phyloP scores from a whole-genome alignment of 2,113 vertebrate species.

The Etia nguti region DNA sequence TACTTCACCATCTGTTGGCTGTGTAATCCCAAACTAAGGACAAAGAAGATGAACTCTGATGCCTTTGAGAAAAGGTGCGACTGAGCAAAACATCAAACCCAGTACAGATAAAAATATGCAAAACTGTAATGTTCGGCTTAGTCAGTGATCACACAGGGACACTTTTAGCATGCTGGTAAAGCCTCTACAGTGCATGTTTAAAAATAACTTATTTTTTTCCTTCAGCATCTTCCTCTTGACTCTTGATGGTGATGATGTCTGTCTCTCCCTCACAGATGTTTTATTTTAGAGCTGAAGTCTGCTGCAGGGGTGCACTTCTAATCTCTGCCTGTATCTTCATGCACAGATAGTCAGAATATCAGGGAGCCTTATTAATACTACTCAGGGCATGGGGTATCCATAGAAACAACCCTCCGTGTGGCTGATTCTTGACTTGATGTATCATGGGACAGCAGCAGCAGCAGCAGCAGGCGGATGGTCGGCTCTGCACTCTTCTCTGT shows the following conservation, averaged over 20 bases:
- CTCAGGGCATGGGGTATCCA: slow-evolving; percentile 61
- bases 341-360: slow-evolving; percentile 23
- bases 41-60: neutral
- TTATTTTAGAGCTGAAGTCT: neutral
- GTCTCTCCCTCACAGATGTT: neutral
- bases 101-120: neutral
- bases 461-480: neutral
- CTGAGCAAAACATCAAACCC: neutral
- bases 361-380: slow-evolving; percentile 17
- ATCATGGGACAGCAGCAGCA: slow-evolving; percentile 29
- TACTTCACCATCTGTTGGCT: neutral
- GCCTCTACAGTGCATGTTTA: neutral
- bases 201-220: neutral
- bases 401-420: slow-evolving; percentile 60
- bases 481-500: slow-evolving; percentile 14
- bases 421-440: slow-evolving; percentile 32
- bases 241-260: neutral
- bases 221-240: neutral
- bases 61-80: neutral
- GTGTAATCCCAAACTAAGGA: neutral
- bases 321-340: neutral
- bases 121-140: neutral
- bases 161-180: neutral
- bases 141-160: neutral
- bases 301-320: neutral